Base-by-base conservation (phyloP, 53 echinoderm and acorn worm species). In the Pentamera pediparva region DNA sequence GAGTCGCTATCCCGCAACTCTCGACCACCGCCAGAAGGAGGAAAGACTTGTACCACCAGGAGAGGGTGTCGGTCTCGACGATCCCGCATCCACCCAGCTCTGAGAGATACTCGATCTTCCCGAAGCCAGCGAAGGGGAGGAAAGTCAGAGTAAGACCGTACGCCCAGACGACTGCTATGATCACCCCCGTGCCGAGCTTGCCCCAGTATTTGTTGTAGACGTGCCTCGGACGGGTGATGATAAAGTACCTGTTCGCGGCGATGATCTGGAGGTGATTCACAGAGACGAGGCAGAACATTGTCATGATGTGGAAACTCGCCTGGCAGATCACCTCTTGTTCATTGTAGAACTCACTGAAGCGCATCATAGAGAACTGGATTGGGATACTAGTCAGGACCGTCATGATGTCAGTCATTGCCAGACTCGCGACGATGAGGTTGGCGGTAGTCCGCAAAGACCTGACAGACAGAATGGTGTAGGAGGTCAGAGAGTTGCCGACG, bases 11-110 rank as follows among this genome's bases (percentile, higher is more conserved):
- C 1, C 31, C 10, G 4, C 61, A 61, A 15, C 31, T 31, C 31
- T 61, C 61, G 0, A 61, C 10, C 61, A 61, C 61, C 4, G 0
- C 33, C n/a, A 61, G 4, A 12, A 61, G 35, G 5, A 61, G 35
- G 1, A 61, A 34, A 27, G 61, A 31, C n/a, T 72, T 72, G 27
- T 72, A 72, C 52, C 52, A 53, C 73, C 55, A 72, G 5, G 73
- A 72, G 7, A 53, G 55, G 8, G 9, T 35, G 25, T 19, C 54
- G 9, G 19, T 35, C 36, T 72, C 73, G n/a, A 54, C 36, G 26
- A 72, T 52, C 32, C 73, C 73, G 17, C 73, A 72, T 48, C 73
- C 73, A 4, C 73, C 73, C 12, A 72, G 27, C 38, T 54, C 73
- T 15, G 73, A 54, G 26, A 72, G 32, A 19, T 35, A 72, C 26